phyloP scores from a whole-genome alignment of 2,888 invertebrate species.

The Azorinus chamasolen region DNA sequence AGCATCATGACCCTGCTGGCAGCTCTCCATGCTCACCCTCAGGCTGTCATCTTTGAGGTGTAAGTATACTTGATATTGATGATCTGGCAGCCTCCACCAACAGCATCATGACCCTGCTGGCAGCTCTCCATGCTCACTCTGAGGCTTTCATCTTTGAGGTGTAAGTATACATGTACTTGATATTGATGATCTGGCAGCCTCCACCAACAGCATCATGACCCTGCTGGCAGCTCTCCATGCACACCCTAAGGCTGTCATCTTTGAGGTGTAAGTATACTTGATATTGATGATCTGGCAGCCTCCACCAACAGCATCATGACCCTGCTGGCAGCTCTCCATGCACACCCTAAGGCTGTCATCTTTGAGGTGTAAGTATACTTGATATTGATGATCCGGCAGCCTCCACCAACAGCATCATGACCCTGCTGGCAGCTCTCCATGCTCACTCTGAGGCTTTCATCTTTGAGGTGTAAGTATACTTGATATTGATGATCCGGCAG shows the following conservation, averaged over 20 bases:
- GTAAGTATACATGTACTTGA: too few relatives aligned
- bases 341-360: conserved; percentile 71
- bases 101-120: too few relatives aligned
- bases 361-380: conserved; percentile 86
- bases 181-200: conserved; percentile 94
- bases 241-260: conserved; percentile 67
- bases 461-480: conserved; percentile 88
- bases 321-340: conserved; percentile 88
- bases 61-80: conserved; percentile 94
- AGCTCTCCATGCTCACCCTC: conserved; percentile 80
- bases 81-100: conserved; percentile 95
- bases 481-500: conserved; percentile 94
- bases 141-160: too few relatives aligned
- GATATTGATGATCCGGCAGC: conserved; percentile 95
- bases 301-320: conserved; percentile 98
- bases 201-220: conserved; percentile 97
- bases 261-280: conserved; percentile 67
- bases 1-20: conserved; percentile 95
- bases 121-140: too few relatives aligned
- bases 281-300: too few relatives aligned
- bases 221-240: conserved; percentile 88
- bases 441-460: conserved; percentile 71
- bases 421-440: conserved; percentile 89
- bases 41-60: conserved; percentile 59
- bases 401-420: conserved; percentile 97